Evolutionary conservation across 2,888 invertebrate species (phyloP).

Genomic region (Podotricha telesiphe): DNA sequence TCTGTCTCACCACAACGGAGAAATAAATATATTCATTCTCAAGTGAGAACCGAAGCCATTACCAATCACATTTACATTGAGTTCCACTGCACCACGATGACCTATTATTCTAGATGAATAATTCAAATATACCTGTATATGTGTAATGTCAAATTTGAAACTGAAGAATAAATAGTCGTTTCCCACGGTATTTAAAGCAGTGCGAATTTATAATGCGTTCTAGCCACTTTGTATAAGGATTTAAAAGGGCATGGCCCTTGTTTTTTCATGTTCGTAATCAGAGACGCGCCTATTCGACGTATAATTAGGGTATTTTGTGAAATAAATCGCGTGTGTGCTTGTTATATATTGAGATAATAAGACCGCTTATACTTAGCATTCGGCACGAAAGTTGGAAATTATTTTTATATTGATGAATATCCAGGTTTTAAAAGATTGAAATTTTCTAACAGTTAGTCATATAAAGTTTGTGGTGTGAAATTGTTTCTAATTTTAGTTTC

Average conservation of each 20-base stretch:
- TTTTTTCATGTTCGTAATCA: background rate
- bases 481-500: background rate
- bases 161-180: background rate
- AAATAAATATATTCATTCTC: too few relatives aligned
- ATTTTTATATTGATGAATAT: conserved; percentile 3
- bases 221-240: background rate
- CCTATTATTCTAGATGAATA: too few relatives aligned
- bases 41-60: too few relatives aligned
- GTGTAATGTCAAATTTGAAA: background rate
- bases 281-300: conserved; percentile 9
- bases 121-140: too few relatives aligned
- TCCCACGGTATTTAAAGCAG: background rate
- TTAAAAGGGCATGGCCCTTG: background rate
- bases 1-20: too few relatives aligned
- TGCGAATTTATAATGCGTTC: background rate
- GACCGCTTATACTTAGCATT: background rate
- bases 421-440: background rate
- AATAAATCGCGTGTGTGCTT: conserved; percentile 14
- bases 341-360: conserved; percentile 10
- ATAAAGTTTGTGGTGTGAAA: background rate
- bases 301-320: conserved; percentile 4
- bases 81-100: too few relatives aligned
- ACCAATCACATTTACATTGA: too few relatives aligned
- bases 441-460: background rate
- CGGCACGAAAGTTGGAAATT: background rate